A percentile compares a stretch with the other conserved stretches of the same genome.
These are phyloP conservation scores for Rhagonycha lutea DNA, from an alignment of 2,888 invertebrate species.

Conservation along the genomic window DNA sequence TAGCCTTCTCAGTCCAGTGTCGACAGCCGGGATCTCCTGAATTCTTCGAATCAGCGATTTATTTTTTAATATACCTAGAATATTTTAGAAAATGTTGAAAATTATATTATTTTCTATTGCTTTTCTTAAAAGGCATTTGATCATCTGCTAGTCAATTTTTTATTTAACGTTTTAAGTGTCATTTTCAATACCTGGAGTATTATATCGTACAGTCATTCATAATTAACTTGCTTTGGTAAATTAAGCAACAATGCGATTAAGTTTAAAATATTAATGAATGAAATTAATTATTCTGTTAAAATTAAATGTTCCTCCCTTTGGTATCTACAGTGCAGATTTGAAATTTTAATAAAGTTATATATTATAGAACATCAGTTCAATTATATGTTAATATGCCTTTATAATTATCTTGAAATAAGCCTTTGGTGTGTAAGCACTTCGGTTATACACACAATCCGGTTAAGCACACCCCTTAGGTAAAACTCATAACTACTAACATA, in stretches of 20 bases:
- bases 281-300: neutral
- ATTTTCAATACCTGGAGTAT: too few species aligned
- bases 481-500: conserved; percentile 33
- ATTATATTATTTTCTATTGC: too few species aligned
- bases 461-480: conserved; percentile 29
- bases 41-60: too few species aligned
- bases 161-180: too few species aligned
- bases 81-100: too few species aligned
- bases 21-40: too few species aligned
- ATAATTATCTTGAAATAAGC: conserved; percentile 30
- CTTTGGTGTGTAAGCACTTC: conserved; percentile 23
- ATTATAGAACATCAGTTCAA: conserved; percentile 4
- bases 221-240: neutral
- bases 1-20: too few species aligned
- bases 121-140: too few species aligned
- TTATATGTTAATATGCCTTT: conserved; percentile 13
- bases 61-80: too few species aligned
- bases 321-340: neutral
- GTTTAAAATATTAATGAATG: neutral
- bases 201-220: too few species aligned
- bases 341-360: neutral
- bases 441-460: conserved; percentile 20
- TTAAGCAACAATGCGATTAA: neutral
- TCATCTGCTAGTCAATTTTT: too few species aligned
- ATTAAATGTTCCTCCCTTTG: too few species aligned